Evolutionary conservation across 2,113 vertebrate genomes (phyloP), one percentile per base, ranked within the genome.

Genomic region (Nibea coibor): DNA sequence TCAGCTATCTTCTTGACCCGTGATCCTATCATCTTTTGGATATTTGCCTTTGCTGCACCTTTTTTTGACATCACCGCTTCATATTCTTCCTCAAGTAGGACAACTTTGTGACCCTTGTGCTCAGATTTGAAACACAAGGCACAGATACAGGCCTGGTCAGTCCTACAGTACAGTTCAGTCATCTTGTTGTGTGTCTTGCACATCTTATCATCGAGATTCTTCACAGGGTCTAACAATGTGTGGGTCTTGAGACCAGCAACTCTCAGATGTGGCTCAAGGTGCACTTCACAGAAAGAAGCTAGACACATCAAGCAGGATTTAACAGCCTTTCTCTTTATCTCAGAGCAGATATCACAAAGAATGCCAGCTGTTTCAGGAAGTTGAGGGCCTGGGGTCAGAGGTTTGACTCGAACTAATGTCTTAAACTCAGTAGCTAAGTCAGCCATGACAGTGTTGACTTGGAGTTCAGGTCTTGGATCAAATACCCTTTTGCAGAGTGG

Each of bases 281-380:
- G 87, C n/a, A 9, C 43, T 47, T 88, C 28, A 70, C 83, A 92
- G 67, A 87, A 82, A 67, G 84, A 88, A 0, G 2, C 63, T 0
- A 81, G 66, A 48, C 83, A 89, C 7, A 4, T 59, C 54, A 83
- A 63, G 43, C 85, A 89, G 19, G 85, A 89, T 45, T 90, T 89
- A 3, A 86, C 94, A 0, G 97, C 96, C 74, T 92, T 96, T 7
- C 17, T 24, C 86, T 95, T 96, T 84, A 89, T 94, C 51, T 94
- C 94, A 0, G 95, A 93, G 91, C 97, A 98, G 67, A 96, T 92
- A 65, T 97, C 84, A 61, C 86, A 90, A 3, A 48, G 70, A 14
- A 83, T 39, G 0, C 31, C 50, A 14, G 8, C 20, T 57, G 20
- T 4, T 72, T 31, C 64, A 20, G 31, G 45, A 39, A 42, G 22